Evolutionary conservation across 2,797 vertebrate species (phyloP).

Genomic region (Bradypodion pumilum): DNA sequence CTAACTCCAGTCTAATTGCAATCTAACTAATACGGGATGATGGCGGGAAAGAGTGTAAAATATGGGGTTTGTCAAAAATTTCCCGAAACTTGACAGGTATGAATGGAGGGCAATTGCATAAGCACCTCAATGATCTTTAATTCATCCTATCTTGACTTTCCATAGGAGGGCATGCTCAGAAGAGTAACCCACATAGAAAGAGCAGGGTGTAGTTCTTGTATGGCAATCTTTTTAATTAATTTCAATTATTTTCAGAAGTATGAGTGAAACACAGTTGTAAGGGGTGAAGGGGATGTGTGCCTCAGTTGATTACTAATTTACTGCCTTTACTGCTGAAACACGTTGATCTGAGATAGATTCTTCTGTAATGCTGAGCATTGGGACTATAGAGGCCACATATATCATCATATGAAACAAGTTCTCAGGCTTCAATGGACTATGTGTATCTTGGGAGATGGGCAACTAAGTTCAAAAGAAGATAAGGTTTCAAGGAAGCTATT

Average conservation of each 20-base stretch:
- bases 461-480: slow-evolving; percentile 66
- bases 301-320: neutral
- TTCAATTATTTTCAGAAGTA: neutral
- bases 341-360: neutral
- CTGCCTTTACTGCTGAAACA: neutral
- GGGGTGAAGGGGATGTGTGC: neutral
- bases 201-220: neutral
- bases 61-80: too few relatives aligned
- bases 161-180: neutral
- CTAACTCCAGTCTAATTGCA: too few relatives aligned
- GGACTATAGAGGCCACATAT: too few relatives aligned
- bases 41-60: too few relatives aligned
- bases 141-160: neutral
- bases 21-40: too few relatives aligned
- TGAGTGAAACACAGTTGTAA: neutral
- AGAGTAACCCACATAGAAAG: neutral
- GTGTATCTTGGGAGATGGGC: neutral
- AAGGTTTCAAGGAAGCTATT: slow-evolving; percentile 81
- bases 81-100: too few relatives aligned
- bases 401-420: neutral
- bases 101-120: neutral
- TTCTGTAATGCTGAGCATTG: neutral
- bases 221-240: neutral
- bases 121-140: neutral
- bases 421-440: too few relatives aligned